Evolutionary conservation across 2,888 invertebrate genomes (phyloP).

Genomic region (Leptinotarsa rubiginosa): DNA sequence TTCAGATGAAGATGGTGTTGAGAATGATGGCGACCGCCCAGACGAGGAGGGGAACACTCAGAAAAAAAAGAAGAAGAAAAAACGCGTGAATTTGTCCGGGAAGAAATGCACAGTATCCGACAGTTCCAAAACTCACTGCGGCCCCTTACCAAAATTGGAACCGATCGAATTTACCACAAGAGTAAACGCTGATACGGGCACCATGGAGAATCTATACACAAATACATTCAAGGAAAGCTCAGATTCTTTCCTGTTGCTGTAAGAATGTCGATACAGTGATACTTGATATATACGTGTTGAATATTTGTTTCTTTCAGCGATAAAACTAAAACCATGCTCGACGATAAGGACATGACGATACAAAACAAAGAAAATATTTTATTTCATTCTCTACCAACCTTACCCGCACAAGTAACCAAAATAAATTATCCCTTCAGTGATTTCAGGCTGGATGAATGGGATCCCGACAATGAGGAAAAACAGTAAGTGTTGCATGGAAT

Average conservation of each 20-base stretch:
- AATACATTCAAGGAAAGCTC: conserved; percentile 43
- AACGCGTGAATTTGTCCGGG: conserved; percentile 41
- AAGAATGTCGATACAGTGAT: conserved; percentile 22
- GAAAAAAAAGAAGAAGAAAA: conserved; percentile 50
- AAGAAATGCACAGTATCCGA: conserved; percentile 53
- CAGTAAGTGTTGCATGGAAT: conserved; percentile 44
- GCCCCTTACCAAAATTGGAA: conserved; percentile 54
- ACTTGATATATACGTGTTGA: too few species aligned
- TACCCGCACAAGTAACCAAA: conserved; percentile 34
- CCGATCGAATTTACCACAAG: conserved; percentile 56
- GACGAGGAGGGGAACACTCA: conserved; percentile 45
- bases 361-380: conserved; percentile 39
- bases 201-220: conserved; percentile 57
- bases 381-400: conserved; percentile 18
- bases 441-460: conserved; percentile 57
- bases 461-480: conserved; percentile 55
- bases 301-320: conserved; percentile 44
- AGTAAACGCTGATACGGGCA: conserved; percentile 53
- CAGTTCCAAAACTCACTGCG: conserved; percentile 50
- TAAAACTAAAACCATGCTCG: conserved; percentile 46
- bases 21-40: conserved; percentile 46
- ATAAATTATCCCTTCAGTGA: conserved; percentile 67
- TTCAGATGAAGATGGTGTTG: conserved; percentile 33
- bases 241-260: conserved; percentile 32
- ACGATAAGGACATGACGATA: conserved; percentile 45